Evolutionary conservation across 2,888 invertebrate genomes (phyloP).

Genomic region (Phortica okadai): DNA sequence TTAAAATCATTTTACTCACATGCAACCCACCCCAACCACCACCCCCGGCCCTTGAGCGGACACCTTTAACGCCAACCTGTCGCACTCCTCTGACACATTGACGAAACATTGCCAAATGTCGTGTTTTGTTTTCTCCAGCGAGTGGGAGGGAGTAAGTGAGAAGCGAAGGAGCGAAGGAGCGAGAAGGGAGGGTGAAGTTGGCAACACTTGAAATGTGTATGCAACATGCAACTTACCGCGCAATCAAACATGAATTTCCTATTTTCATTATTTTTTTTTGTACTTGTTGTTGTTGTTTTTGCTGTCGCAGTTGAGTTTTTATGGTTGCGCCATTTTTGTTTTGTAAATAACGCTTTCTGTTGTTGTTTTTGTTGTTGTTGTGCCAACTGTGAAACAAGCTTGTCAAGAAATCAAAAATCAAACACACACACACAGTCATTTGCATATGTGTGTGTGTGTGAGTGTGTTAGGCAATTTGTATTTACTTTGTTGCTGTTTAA

Average conservation of each 20-base stretch:
- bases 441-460: neutral
- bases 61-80: too few relatives aligned
- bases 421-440: neutral
- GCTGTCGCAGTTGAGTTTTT: neutral
- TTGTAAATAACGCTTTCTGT: neutral
- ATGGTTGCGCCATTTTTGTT: neutral
- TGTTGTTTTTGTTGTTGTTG: neutral
- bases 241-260: constrained; percentile 15
- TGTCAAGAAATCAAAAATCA: constrained; percentile 53
- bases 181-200: neutral
- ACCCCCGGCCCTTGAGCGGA: too few relatives aligned
- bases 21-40: too few relatives aligned
- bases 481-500: neutral
- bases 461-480: neutral
- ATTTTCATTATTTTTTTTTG: constrained; percentile 40
- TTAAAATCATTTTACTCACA: too few relatives aligned
- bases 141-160: constrained; percentile 52
- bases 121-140: too few relatives aligned
- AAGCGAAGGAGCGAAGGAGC: constrained; percentile 31
- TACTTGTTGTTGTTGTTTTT: neutral
- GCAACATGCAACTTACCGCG: constrained; percentile 23
- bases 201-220: neutral
- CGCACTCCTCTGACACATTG: too few relatives aligned
- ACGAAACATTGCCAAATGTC: too few relatives aligned
- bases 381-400: constrained; percentile 46